Evolutionary conservation across 35 echinoderm and acorn worm genomes (phyloP).

Genomic region (Anneissia japonica): DNA sequence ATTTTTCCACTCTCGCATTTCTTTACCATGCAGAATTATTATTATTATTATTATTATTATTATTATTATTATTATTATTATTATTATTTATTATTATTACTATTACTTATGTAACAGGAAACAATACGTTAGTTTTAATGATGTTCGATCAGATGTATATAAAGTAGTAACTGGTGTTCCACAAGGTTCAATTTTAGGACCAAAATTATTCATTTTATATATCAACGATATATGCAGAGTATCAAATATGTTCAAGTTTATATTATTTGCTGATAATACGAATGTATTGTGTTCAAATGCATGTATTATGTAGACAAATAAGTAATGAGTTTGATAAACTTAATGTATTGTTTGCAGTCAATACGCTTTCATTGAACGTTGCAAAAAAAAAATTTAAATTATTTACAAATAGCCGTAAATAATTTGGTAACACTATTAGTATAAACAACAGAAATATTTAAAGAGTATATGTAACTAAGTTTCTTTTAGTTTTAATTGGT

Average conservation of each 20-base stretch:
- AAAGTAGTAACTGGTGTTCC: slow-evolving; percentile 15
- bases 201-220: slow-evolving; percentile 16
- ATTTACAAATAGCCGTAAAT: neutral
- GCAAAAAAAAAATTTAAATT: slow-evolving; percentile 10
- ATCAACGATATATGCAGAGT: slow-evolving; percentile 21
- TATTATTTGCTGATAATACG: slow-evolving; percentile 17
- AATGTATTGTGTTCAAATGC: slow-evolving; percentile 7
- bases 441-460: neutral
- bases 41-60: no score
- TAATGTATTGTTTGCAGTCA: neutral
- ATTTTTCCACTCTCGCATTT: no score
- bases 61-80: no score
- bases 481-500: slow-evolving; percentile 12
- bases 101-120: slow-evolving; percentile 2
- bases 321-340: neutral
- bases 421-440: neutral
- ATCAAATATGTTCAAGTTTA: slow-evolving; percentile 14
- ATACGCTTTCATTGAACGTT: neutral
- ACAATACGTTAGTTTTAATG: slow-evolving; percentile 17
- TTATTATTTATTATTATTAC: no score
- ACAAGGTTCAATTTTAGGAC: slow-evolving; percentile 15
- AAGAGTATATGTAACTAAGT: slow-evolving; percentile 1
- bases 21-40: no score
- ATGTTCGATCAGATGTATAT: neutral
- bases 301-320: neutral